phyloP scores from a whole-genome alignment of 2,113 vertebrate species.

The Delphinapterus leucas region DNA sequence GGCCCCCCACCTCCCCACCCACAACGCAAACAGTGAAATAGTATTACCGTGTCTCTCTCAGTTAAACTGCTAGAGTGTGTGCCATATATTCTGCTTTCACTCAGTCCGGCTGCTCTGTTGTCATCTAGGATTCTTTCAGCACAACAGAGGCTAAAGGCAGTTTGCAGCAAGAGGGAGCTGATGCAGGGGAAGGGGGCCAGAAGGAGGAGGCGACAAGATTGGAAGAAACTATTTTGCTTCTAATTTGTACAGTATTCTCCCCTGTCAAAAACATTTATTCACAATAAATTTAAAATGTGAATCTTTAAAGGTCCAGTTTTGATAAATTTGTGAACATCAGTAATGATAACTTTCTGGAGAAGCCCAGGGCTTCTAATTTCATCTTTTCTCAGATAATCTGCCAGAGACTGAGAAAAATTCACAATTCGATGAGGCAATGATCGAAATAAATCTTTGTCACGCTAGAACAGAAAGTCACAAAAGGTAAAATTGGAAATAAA shows the following conservation, averaged over 20 bases:
- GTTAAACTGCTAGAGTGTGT: background rate
- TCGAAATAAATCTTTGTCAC: background rate
- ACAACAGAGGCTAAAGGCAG: too few relatives aligned
- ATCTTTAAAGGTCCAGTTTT: background rate
- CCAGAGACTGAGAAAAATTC: background rate
- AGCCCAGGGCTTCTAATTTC: background rate
- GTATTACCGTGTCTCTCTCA: background rate
- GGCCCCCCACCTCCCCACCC: background rate
- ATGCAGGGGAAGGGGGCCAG: background rate
- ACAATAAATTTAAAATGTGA: background rate
- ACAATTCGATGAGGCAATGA: background rate
- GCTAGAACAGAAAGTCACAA: background rate
- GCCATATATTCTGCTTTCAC: background rate
- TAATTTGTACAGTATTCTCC: background rate
- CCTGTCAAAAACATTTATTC: background rate
- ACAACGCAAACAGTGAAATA: too few relatives aligned
- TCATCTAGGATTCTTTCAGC: background rate
- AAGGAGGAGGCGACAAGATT: background rate
- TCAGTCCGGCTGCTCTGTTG: too few relatives aligned
- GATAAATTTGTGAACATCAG: background rate
- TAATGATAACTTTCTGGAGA: background rate
- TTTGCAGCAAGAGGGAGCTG: background rate
- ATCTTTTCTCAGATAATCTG: too few relatives aligned
- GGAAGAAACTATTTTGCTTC: background rate
- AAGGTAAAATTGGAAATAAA: constrained; percentile 36